Evolutionary conservation across 2,113 vertebrate species (phyloP), one percentile per base, ranked within the genome.

Genomic region (Cariama cristata): DNA sequence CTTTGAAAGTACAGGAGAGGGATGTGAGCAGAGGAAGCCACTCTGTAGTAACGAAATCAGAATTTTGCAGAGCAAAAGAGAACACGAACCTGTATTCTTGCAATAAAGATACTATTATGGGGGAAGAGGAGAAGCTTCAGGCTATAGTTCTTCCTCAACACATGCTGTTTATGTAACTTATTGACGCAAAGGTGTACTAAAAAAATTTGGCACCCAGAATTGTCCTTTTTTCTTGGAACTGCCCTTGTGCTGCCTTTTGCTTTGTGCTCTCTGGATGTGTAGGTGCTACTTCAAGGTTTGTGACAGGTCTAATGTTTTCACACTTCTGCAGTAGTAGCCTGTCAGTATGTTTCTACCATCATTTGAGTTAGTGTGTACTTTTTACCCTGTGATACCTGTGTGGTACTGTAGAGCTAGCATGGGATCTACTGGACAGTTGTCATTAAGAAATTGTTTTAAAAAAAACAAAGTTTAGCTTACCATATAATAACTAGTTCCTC

Each of bases 401-500:
- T 7, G 17, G 22, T n/a, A 55, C 32, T 83, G 4, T 30, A 47
- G 35, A 80, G 9, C 28, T 79, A 40, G 64, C 4, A 3, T 33
- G 27, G 47, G 27, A 58, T n/a, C 44, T 68, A 20, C 44, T 42
- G n/a, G 17, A 9, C 44, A 64, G 30, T 35, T 60, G 60, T 32
- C 11, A 42, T 32, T 33, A 50, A 40, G 33, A 63, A 42, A 9
- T 24, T 45, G 16, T 24, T 83, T 59, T 27, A 28, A 90, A 86
- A 83, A 83, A 18, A 38, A 22, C 0, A 0, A 38, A 33, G 2
- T 59, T 75, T 21, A 30, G 4, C 35, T 67, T 75, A 35, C 12
- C 4, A 53, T 67, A 16, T 3, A 35, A 24, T 77, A 55, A 49
- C 17, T 64, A 52, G 3, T 32, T 93, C 27, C n/a, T 73, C 55